Percentiles rank a stretch among this genome's conserved stretches.
These are phyloP conservation scores for sheep (Ovis aries) DNA, from an alignment of 2,113 vertebrate species.

Conservation along the genomic window DNA sequence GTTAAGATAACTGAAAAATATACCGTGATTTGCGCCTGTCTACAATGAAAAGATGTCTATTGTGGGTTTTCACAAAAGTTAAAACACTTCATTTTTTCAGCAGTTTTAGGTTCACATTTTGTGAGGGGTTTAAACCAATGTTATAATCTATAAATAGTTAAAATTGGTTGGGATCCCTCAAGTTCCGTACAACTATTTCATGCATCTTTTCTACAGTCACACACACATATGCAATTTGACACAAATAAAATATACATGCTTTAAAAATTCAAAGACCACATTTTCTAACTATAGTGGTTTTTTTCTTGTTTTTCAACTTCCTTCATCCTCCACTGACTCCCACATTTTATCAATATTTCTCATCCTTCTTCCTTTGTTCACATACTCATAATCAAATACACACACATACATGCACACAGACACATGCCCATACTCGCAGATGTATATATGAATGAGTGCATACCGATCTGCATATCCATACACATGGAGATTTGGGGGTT, in stretches of 20 bases:
- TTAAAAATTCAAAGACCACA: neutral
- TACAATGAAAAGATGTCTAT: neutral
- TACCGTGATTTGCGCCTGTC: neutral
- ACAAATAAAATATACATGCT: neutral
- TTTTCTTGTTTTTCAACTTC: neutral
- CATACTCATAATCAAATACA: neutral
- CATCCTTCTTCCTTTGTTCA: neutral
- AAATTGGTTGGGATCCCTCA: neutral
- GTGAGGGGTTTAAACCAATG: neutral
- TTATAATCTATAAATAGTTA: neutral
- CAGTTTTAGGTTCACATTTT: neutral
- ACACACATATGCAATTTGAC: neutral
- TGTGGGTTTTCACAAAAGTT: neutral
- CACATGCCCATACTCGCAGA: neutral
- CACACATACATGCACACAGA: neutral
- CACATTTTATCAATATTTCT: neutral
- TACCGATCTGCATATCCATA: neutral
- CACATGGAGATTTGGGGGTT: neutral
- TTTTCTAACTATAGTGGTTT: neutral
- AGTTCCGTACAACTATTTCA: neutral
- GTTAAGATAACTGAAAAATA: neutral
- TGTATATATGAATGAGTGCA: too few relatives aligned
- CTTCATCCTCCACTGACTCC: neutral
- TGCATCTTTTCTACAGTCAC: neutral
- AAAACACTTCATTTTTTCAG: neutral